Base-by-base conservation (phyloP, 2,888 invertebrate species). In the Hypomecis atomaria region DNA sequence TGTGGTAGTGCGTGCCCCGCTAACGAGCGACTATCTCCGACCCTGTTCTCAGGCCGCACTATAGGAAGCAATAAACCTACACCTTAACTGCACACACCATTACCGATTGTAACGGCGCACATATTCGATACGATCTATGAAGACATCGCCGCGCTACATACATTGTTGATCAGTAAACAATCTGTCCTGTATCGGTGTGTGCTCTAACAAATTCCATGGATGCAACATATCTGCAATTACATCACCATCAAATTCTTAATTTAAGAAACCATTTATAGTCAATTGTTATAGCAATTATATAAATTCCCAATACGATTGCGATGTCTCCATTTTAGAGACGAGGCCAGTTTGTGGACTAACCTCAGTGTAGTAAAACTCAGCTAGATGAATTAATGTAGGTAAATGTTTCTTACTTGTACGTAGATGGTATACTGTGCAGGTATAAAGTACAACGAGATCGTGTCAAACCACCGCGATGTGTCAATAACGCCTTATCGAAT, bases 11-110 rank as follows among this genome's bases (percentile, higher is more conserved):
- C 83, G 85, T 87, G 86, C 83, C 83, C 79, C 82, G 82, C 82
- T 88, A 89, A 89, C 88, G 87, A 87, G 87, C 83, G 79, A 86
- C 88, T 88, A 90, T 92, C 89, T 92, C 88, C 87, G 89, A 88
- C 81, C 79, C 79, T 84, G 86, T 87, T 91, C 88, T 84, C 90
- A 89, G 86, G 83, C 81, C 78, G 78, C 84, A 55, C 78, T 82
- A 84, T 78, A 88, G 92, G 92, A 92, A 91, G 91, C 83, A 91
- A 91, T 92, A 91, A 91, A 88, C 86, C 86, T 87, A 90, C 85
- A 87, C 90, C 89, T 87, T 90, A 89, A 89, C 92, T 89, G 90
- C 89, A 87, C 85, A 87, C 84, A 82, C 85, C 88, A 90, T 90
- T 90, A 91, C 90, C 86, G 88, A 89, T 88, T 88, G 87, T 90